Conservation (phyloP, 2,888 invertebrate genomes). For the Ditylenchus weischeri region DNA sequence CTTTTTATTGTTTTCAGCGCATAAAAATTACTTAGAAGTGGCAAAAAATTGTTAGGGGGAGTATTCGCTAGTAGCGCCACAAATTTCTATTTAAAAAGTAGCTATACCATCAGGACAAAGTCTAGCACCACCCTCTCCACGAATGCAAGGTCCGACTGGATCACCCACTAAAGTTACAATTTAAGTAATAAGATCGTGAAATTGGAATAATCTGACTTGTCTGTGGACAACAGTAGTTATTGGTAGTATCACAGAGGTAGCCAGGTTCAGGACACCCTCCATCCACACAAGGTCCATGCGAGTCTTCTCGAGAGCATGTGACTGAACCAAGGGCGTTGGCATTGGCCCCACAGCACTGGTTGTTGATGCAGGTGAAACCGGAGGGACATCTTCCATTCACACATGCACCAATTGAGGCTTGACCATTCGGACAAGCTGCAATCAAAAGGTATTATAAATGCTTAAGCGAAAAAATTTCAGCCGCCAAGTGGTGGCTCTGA, state of each 20-base stretch:
- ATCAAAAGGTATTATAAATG: not conserved
- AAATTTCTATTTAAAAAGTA: not conserved
- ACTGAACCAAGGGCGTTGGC: slow-evolving; percentile 16
- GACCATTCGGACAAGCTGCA: slow-evolving; percentile 51
- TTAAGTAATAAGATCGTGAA: not conserved
- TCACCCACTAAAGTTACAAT: slow-evolving; percentile 19
- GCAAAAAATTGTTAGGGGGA: too few relatives aligned
- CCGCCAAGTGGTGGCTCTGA: too few relatives aligned
- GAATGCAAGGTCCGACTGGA: slow-evolving; percentile 36
- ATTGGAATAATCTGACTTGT: not conserved
- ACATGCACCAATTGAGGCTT: slow-evolving; percentile 51
- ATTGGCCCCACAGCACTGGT: slow-evolving; percentile 32
- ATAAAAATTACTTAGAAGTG: too few relatives aligned
- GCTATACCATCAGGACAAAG: slow-evolving; percentile 31
- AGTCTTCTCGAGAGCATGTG: slow-evolving; percentile 28
- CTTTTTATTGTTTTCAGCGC: too few relatives aligned
- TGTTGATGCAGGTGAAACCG: slow-evolving; percentile 37
- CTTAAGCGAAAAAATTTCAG: too few relatives aligned
- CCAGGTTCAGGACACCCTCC: slow-evolving; percentile 34
- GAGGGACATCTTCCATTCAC: slow-evolving; percentile 56
- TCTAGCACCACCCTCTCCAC: slow-evolving; percentile 33
- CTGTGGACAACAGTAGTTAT: slow-evolving; percentile 40
- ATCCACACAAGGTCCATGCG: slow-evolving; percentile 31
- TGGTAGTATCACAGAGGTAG: slow-evolving; percentile 30
- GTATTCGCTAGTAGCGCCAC: too few relatives aligned